Base-by-base conservation (phyloP, 2,888 invertebrate genomes). In the Leptopilina syphax region DNA sequence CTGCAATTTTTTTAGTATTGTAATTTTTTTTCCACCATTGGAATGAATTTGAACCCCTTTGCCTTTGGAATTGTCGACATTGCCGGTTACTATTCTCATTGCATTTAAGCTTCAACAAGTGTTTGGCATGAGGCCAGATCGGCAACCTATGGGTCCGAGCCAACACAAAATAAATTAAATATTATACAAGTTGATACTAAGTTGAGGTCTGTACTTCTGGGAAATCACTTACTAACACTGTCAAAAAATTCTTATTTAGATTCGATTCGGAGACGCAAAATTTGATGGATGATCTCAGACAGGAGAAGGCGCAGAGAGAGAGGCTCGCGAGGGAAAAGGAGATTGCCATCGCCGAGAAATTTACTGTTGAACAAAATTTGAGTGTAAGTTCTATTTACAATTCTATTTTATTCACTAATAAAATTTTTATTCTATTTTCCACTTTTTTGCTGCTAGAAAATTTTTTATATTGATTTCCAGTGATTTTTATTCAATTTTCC, bases 221-320 rank as follows among this genome's bases (percentile, higher is more conserved):
- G 54, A 73, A 73, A n/a, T 73, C 65, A 12, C 44, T 44, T 1
- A 34, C 50, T 50, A 50, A 50, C 50, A 10, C 12, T 50, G 50
- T 50, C 50, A 50, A 50, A n/a, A 50, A 47, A 24, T 68, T 68
- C 12, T 68, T 1, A 24, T 68, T 68, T 68, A 68, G 94, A 92
- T 98, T 98, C 92, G 98, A 98, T 93, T 94, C 95, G 13, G 98
- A 98, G 92, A 94, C 97, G 44, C 96, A 96, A 91, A 94, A 96
- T 87, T 93, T 96, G 83, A 95, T 96, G 88, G 98, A 98, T 88
- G 97, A 97, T 87, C 92, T 96, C 80, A 95, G 96, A 84, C 95
- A 96, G 83, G 98, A 98, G 90, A 95, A 95, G 82, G 93, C 94
- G 77, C 94, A 95, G 80, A 95, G 95, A 87, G 98, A 98, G 85